Evolutionary conservation across 1,140 invertebrate genomes (phyloP).

Genomic region (Lethocerus indicus): DNA sequence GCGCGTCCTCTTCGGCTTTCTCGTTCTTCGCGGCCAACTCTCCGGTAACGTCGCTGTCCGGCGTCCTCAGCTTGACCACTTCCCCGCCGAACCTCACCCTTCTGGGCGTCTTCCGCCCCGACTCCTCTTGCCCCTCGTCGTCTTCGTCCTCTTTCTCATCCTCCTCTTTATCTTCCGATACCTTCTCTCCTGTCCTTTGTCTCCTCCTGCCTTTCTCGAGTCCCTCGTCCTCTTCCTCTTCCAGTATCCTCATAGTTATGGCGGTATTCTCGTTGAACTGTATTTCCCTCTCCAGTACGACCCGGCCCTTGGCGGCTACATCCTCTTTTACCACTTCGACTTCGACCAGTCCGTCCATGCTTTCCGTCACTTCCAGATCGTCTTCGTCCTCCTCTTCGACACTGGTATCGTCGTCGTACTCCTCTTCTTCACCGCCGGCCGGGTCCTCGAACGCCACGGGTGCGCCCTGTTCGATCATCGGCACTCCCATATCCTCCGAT

Average conservation of each 20-base stretch:
- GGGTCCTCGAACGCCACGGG: too few relatives aligned
- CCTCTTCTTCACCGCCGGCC: constrained; percentile 9
- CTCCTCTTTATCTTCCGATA: constrained; percentile 38
- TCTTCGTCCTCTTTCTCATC: constrained; percentile 22
- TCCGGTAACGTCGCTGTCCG: constrained; percentile 47
- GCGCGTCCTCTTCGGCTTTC: too few relatives aligned
- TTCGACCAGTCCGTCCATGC: too few relatives aligned
- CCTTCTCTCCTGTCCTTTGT: constrained; percentile 11
- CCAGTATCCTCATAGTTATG: neutral
- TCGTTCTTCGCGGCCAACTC: constrained; percentile 12
- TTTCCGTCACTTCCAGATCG: too few relatives aligned
- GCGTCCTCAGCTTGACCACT: constrained; percentile 61
- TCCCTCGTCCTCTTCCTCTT: constrained; percentile 3
- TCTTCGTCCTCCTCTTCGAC: constrained; percentile 5
- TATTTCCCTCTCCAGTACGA: constrained; percentile 1
- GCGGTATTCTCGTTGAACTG: neutral
- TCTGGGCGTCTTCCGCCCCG: constrained; percentile 20
- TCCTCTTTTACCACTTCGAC: too few relatives aligned
- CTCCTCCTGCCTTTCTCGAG: constrained; percentile 19
- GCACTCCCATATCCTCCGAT: constrained; percentile 5
- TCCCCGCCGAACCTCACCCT: constrained; percentile 68
- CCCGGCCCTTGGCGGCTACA: too few relatives aligned
- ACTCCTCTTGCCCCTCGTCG: too few relatives aligned
- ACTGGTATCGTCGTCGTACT: neutral
- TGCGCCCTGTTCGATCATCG: too few relatives aligned